Conservation (phyloP, 92 coral and sea anemone genomes). For the Porites cylindrica region DNA sequence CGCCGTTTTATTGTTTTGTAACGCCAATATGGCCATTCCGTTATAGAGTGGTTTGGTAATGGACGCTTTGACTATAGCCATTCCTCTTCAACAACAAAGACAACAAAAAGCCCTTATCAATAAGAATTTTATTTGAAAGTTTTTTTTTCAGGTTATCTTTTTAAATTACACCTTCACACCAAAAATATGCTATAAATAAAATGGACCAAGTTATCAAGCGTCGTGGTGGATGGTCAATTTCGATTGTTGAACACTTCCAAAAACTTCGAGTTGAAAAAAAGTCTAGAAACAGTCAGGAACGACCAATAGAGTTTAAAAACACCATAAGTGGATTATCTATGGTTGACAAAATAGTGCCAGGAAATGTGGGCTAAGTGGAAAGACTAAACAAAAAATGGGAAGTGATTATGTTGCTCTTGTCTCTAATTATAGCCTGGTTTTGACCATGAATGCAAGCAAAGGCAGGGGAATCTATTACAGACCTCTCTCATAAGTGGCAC, state of each 20-base stretch:
- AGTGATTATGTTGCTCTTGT: background rate
- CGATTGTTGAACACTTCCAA: slow-evolving; percentile 14
- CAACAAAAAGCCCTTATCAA: background rate
- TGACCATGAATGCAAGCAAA: background rate
- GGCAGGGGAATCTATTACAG: background rate
- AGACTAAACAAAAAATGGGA: background rate
- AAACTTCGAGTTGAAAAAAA: slow-evolving; percentile 1
- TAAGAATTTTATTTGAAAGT: slow-evolving; percentile 46
- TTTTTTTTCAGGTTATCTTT: slow-evolving; percentile 6
- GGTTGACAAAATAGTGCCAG: background rate
- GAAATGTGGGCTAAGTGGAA: background rate
- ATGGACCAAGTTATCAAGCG: slow-evolving; percentile 23
- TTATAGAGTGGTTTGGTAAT: too few relatives aligned
- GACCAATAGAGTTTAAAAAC: background rate
- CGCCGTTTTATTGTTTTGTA: too few relatives aligned
- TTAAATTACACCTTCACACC: slow-evolving; percentile 48
- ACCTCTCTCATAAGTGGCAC: too few relatives aligned
- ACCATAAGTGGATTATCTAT: background rate
- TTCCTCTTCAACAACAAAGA: background rate
- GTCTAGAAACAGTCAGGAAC: background rate
- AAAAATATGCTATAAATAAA: slow-evolving; percentile 39
- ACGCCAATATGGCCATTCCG: too few relatives aligned
- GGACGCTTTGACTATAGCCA: too few relatives aligned
- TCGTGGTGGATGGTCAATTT: slow-evolving; percentile 18
- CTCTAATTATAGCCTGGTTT: background rate